Base-by-base conservation (phyloP, 2,797 vertebrate genomes). In the Menidia menidia region DNA sequence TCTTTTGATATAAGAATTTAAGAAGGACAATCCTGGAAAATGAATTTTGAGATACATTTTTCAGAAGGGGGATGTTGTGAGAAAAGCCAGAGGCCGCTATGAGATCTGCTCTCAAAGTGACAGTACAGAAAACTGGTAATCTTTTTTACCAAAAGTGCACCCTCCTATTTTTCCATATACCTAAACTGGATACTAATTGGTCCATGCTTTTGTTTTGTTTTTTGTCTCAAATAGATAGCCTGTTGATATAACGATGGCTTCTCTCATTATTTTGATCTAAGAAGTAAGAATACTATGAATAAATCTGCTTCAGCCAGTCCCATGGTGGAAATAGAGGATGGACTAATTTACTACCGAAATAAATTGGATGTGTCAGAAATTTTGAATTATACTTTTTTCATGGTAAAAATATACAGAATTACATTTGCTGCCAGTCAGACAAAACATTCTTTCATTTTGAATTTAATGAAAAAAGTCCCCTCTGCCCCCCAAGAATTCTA, bases 1-100 rank as follows among this genome's bases (percentile, higher is more conserved):
- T 45, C 0, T 1, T 44, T 44, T 44, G 0, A 1, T 4, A 35
- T 33, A 45, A 0, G 8, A 65, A 55, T 55, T 65, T 3, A 25
- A 25, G 25, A 25, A 25, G 25, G 25, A 25, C 25, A 25, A 25
- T 25, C 25, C 25, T 25, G 25, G 25, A 25, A 25, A 64, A 45
- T 0, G 18, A 45, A 45, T 25, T 6, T 12, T 1, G 18, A 43
- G 52, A 65, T 65, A 25, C 25, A 25, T 25, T 25, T 25, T 25
- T 25, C 3, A 9, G 11, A n/a, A 5, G 31, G 16, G 16, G 18
- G n/a, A 43, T 4, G 16, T 51, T 45, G 45, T 50, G 31, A 58
- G 16, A 41, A 58, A 58, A 39, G 19, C 55, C 44, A 41, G 30
- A 25, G 52, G 16, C 35, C 25, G 11, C 35, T 45, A 39, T 57